These are phyloP conservation scores for Polyodon spathula DNA, from an alignment of 2,113 vertebrate species.

Conservation along the genomic window DNA sequence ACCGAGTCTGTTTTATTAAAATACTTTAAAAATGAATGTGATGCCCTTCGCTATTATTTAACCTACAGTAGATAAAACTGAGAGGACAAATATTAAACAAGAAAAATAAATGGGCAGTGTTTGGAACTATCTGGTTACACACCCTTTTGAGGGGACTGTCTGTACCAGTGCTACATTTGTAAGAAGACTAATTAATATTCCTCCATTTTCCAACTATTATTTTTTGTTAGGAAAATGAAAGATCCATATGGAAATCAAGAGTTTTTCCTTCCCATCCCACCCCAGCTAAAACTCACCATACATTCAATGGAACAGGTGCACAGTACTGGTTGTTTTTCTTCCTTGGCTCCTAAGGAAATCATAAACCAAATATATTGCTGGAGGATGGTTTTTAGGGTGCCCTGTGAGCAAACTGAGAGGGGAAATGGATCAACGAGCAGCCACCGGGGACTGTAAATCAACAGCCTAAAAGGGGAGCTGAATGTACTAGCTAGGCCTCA, in stretches of 20 bases:
- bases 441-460: conserved; percentile 71
- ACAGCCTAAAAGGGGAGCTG: conserved; percentile 64
- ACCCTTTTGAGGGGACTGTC: no score
- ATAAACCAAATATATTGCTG: conserved; percentile 74
- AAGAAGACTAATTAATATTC: conserved; percentile 19
- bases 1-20: no score
- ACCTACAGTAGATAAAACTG: not conserved
- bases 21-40: no score
- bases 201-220: conserved; percentile 26
- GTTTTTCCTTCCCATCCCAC: conserved; percentile 25
- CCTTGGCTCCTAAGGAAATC: conserved; percentile 66
- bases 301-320: conserved; percentile 72
- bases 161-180: no score
- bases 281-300: conserved; percentile 24
- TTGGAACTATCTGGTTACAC: not conserved
- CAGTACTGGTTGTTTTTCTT: conserved; percentile 51
- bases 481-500: conserved; percentile 61
- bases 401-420: conserved; percentile 69
- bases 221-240: conserved; percentile 37
- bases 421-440: conserved; percentile 63
- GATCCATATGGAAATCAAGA: conserved; percentile 47
- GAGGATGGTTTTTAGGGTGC: conserved; percentile 67
- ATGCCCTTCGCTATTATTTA: no score
- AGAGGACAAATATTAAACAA: no score
- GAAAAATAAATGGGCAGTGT: not conserved